A percentile compares a stretch with the other conserved stretches of the same genome.
Evolutionary conservation across 2,888 invertebrate species (phyloP).

Genomic region (Lasioglossum malachurum): DNA sequence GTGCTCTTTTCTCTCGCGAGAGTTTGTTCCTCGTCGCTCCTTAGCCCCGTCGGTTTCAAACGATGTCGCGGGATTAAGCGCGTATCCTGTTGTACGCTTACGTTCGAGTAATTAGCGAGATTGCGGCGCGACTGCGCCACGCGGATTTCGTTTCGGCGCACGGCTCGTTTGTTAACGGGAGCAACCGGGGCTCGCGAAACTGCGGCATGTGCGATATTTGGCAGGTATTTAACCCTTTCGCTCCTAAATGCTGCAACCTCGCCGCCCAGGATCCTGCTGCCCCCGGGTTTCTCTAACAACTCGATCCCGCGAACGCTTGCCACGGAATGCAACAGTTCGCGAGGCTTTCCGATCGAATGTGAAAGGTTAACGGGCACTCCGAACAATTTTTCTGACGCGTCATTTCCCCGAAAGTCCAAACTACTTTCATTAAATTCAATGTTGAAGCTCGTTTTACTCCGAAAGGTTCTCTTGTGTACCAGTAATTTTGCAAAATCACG

Average conservation of each 20-base stretch:
- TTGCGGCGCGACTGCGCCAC: constrained; percentile 30
- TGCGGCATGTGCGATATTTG: constrained; percentile 9
- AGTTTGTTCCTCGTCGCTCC: constrained; percentile 20
- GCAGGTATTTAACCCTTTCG: constrained; percentile 7
- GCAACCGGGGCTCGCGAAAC: neutral
- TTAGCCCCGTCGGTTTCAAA: constrained; percentile 21
- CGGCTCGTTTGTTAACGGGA: constrained; percentile 43
- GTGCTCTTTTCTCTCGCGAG: neutral
- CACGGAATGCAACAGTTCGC: neutral
- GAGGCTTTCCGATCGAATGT: neutral
- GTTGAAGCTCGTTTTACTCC: neutral
- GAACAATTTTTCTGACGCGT: neutral
- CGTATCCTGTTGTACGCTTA: constrained; percentile 47
- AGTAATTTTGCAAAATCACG: neutral
- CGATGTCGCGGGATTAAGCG: constrained; percentile 58
- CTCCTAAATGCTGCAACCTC: neutral
- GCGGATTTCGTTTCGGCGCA: neutral
- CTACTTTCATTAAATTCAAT: neutral
- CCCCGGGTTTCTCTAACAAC: neutral
- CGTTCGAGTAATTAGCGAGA: constrained; percentile 60
- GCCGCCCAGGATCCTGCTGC: neutral
- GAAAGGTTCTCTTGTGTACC: neutral
- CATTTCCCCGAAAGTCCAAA: neutral
- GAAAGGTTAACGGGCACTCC: neutral
- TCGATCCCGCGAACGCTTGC: neutral